Evolutionary conservation across 2,888 invertebrate species (phyloP).

Genomic region (Leptura quadrifasciata): DNA sequence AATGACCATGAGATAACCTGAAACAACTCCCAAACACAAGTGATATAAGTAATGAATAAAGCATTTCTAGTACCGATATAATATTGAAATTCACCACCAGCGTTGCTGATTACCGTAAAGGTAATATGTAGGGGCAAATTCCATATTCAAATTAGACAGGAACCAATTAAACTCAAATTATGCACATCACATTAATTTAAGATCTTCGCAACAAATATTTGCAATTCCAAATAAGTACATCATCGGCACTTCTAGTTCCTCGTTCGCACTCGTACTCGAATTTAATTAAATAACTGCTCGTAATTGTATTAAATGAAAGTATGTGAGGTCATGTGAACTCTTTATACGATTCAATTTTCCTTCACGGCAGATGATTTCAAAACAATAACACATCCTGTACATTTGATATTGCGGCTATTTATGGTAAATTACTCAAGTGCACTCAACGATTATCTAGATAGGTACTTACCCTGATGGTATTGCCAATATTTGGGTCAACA

Average conservation of each 20-base stretch:
- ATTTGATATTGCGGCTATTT: slow-evolving; percentile 17
- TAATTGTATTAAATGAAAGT: slow-evolving; percentile 34
- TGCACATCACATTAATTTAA: slow-evolving; percentile 17
- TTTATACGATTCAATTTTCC: slow-evolving; percentile 14
- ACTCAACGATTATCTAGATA: slow-evolving; percentile 5
- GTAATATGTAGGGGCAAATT: slow-evolving; percentile 24
- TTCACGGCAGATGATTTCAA: slow-evolving; percentile 28
- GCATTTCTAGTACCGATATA: not conserved
- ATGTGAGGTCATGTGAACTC: slow-evolving; percentile 36
- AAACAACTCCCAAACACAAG: not conserved
- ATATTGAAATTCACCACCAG: slow-evolving; percentile 5
- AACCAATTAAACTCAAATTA: slow-evolving; percentile 26
- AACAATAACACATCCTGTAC: slow-evolving; percentile 32
- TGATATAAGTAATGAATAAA: slow-evolving; percentile 8
- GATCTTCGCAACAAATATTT: slow-evolving; percentile 13
- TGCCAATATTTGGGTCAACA: slow-evolving; percentile 53
- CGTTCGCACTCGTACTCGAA: not conserved
- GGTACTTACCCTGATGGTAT: slow-evolving; percentile 45
- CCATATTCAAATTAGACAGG: not conserved
- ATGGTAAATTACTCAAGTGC: slow-evolving; percentile 16
- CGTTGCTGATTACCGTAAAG: not conserved
- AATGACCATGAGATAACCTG: too few relatives aligned
- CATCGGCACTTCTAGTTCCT: not conserved
- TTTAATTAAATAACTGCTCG: slow-evolving; percentile 31
- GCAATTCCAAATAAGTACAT: slow-evolving; percentile 20